Evolutionary conservation across 2,888 invertebrate genomes (phyloP), one percentile per base, ranked within the genome.

Genomic region (Trichopria drosophilae): DNA sequence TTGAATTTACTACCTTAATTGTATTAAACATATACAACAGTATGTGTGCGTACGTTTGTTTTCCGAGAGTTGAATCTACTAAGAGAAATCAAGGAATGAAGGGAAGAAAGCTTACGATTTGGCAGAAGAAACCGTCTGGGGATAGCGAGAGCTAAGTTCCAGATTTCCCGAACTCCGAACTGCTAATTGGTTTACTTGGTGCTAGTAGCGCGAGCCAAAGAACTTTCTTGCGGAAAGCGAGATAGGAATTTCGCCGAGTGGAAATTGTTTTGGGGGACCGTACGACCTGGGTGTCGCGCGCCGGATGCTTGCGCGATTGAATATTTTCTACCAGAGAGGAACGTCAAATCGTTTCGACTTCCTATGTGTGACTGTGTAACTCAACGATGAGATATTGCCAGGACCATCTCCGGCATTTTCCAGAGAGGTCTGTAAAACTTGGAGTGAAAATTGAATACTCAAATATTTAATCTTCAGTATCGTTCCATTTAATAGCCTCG

Each of bases 181-280:
- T 64, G 61, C 64, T 67, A 67, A 65, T 67, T 67, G 64, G 66
- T 65, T 67, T 66, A 67, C 64, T 63, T 65, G 62, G 60, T 55
- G 57, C 55, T 62, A 53, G 54, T 57, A 62, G 60, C 57, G 53
- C 51, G 57, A 55, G 61, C 61, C 65, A 60, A 63, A 53, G 59
- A 67, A 65, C 61, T 64, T 60, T 54, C 40, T 41, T 44, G n/a
- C 51, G 51, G 32, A 50, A 34, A 32, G 32, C 51, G 36, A 34
- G 34, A 50, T 53, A 48, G 53, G 47, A 61, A 62, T 60, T 66
- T 62, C 59, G 57, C 56, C 57, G 55, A 45, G 42, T 53, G 35
- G 47, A 53, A 53, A 51, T 57, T 50, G 53, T 51, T 51, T 45
- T 51, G 39, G 51, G 44, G 43, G 43, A 47, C 15, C 22, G 18